Evolutionary conservation across 2,888 invertebrate species (phyloP).

Genomic region (Agriopis marginaria): DNA sequence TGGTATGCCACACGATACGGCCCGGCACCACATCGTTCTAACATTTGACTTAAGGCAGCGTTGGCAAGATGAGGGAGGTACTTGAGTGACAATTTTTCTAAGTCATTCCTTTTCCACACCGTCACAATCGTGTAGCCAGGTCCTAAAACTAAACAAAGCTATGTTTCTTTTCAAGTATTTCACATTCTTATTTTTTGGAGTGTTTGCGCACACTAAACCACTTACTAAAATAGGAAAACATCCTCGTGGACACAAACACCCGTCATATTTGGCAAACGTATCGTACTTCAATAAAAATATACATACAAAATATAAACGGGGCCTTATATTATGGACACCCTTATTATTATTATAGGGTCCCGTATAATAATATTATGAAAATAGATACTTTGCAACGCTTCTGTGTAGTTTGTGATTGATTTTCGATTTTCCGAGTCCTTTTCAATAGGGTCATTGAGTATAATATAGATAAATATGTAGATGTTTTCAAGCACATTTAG

Average conservation of each 20-base stretch:
- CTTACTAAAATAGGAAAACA: slow-evolving; percentile 36
- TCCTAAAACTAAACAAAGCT: too few relatives aligned
- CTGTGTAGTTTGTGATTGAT: slow-evolving; percentile 65
- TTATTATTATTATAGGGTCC: slow-evolving; percentile 42
- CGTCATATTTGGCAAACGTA: slow-evolving; percentile 37
- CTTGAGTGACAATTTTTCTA: too few relatives aligned
- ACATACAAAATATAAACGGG: slow-evolving; percentile 37
- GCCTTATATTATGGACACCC: slow-evolving; percentile 5
- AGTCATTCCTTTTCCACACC: too few relatives aligned
- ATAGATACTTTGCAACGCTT: slow-evolving; percentile 62
- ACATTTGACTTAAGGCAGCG: too few relatives aligned
- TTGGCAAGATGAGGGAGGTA: too few relatives aligned
- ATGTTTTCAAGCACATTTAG: background rate
- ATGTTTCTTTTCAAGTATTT: background rate
- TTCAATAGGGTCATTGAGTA: slow-evolving; percentile 11
- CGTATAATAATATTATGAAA: slow-evolving; percentile 68
- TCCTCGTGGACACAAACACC: slow-evolving; percentile 29
- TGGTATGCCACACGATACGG: too few relatives aligned
- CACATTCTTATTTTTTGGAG: slow-evolving; percentile 3
- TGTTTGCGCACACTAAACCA: slow-evolving; percentile 34
- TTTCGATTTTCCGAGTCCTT: slow-evolving; percentile 54
- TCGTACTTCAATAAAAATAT: slow-evolving; percentile 45
- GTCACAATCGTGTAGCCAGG: too few relatives aligned
- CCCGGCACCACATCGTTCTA: too few relatives aligned
- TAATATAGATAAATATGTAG: background rate